phyloP scores from a whole-genome alignment of 1,140 invertebrate genomes.

The Wiebesia pumilae region DNA sequence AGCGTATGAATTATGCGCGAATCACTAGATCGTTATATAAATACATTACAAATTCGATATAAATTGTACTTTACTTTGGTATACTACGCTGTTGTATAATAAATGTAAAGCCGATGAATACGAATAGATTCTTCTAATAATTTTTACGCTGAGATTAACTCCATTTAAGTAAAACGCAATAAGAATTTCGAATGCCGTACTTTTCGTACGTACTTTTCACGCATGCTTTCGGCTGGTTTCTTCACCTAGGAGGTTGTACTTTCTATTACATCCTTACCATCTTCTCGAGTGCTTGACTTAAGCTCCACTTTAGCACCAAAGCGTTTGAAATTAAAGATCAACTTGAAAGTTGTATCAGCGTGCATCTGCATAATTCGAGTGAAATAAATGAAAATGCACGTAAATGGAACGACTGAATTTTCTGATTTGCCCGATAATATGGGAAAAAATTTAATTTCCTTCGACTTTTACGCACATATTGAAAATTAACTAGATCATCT shows the following conservation, averaged over 20 bases:
- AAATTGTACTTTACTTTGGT: neutral
- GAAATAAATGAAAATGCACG: too few relatives aligned
- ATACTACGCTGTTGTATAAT: too few relatives aligned
- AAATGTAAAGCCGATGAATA: too few relatives aligned
- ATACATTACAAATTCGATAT: neutral
- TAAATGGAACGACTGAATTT: too few relatives aligned
- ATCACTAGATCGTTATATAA: neutral
- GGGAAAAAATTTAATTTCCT: too few relatives aligned
- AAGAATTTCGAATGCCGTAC: neutral
- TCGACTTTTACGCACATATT: too few relatives aligned
- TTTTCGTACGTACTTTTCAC: slow-evolving; percentile 2
- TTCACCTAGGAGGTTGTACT: slow-evolving; percentile 23
- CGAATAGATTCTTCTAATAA: neutral
- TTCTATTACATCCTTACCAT: slow-evolving; percentile 54
- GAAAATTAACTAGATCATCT: too few relatives aligned
- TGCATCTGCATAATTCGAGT: too few relatives aligned
- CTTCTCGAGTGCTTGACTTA: slow-evolving; percentile 36
- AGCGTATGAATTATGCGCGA: neutral
- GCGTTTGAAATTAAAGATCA: neutral
- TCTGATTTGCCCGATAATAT: too few relatives aligned
- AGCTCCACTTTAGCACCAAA: slow-evolving; percentile 10
- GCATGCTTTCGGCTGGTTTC: slow-evolving; percentile 27
- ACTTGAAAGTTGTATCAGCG: neutral
- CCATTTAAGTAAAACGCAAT: neutral
- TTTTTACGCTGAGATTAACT: neutral